Conservation (phyloP, 2,888 invertebrate species). For the Marasmarcha lunaedactyla region DNA sequence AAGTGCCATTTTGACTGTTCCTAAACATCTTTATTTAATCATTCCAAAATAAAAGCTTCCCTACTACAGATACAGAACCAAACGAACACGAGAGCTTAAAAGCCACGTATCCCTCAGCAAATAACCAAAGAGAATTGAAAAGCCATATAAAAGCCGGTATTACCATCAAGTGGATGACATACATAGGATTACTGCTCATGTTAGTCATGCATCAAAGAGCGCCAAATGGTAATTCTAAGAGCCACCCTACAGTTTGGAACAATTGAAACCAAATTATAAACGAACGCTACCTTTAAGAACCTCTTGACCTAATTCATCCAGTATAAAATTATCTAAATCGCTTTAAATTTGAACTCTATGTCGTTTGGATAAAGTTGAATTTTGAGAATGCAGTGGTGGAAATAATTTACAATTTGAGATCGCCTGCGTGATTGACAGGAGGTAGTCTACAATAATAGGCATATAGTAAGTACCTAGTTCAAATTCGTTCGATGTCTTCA, state of each 20-base stretch:
- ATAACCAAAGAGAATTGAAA: conserved; percentile 35
- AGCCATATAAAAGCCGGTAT: conserved; percentile 43
- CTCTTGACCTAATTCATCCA: conserved; percentile 55
- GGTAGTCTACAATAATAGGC: too few species aligned
- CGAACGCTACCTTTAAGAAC: conserved; percentile 45
- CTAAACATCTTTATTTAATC: too few species aligned
- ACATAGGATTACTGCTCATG: conserved; percentile 55
- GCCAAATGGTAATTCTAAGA: conserved; percentile 38
- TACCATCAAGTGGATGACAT: conserved; percentile 60
- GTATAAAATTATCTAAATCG: conserved; percentile 31
- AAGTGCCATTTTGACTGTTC: too few species aligned
- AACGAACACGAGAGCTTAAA: background rate
- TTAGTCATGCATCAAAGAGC: conserved; percentile 64
- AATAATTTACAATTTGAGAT: background rate
- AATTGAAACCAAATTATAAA: conserved; percentile 54
- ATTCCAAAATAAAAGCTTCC: too few species aligned
- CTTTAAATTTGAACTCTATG: background rate
- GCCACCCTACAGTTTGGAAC: conserved; percentile 47
- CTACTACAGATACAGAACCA: too few species aligned
- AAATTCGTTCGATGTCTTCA: too few species aligned
- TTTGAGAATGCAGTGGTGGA: background rate
- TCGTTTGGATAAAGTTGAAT: background rate
- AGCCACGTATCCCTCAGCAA: background rate
- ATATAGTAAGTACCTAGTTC: too few species aligned
- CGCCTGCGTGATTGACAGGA: background rate